phyloP scores from a whole-genome alignment of 2,113 vertebrate species.

The Ammodytes marinus region DNA sequence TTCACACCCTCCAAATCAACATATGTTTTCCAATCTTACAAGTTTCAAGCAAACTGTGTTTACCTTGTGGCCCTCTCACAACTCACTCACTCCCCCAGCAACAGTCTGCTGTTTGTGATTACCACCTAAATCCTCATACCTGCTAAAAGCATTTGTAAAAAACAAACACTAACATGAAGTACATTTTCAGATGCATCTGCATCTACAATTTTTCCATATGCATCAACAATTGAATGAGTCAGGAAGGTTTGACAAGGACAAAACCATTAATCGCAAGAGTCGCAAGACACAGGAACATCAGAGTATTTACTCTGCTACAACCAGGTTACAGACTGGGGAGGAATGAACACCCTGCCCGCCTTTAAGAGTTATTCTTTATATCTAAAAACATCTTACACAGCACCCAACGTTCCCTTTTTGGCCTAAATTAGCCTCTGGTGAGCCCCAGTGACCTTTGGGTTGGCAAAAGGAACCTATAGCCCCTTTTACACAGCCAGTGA shows the following conservation, averaged over 20 bases:
- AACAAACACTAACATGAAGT: neutral
- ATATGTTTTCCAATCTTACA: neutral
- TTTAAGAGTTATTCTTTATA: neutral
- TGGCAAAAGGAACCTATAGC: neutral
- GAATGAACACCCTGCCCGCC: neutral
- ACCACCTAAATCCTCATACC: neutral
- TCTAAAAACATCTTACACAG: neutral
- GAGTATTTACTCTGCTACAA: neutral
- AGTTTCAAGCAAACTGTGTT: neutral
- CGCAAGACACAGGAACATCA: neutral
- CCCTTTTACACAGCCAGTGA: no score
- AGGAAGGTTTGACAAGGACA: slow-evolving; percentile 7
- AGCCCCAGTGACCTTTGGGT: neutral
- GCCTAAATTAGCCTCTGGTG: neutral
- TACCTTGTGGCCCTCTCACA: neutral
- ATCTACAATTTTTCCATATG: neutral
- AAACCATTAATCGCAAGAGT: slow-evolving; percentile 44
- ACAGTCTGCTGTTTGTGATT: neutral
- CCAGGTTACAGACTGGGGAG: neutral
- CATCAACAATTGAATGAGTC: neutral
- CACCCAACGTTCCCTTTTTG: neutral
- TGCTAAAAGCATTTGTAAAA: neutral
- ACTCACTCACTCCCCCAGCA: neutral
- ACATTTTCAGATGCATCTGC: slow-evolving; percentile 5
- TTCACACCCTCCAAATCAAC: neutral